A percentile compares a stretch with the other conserved stretches of the same genome.
phyloP scores from a whole-genome alignment of 2,113 vertebrate species.

The Ascaphus truei region DNA sequence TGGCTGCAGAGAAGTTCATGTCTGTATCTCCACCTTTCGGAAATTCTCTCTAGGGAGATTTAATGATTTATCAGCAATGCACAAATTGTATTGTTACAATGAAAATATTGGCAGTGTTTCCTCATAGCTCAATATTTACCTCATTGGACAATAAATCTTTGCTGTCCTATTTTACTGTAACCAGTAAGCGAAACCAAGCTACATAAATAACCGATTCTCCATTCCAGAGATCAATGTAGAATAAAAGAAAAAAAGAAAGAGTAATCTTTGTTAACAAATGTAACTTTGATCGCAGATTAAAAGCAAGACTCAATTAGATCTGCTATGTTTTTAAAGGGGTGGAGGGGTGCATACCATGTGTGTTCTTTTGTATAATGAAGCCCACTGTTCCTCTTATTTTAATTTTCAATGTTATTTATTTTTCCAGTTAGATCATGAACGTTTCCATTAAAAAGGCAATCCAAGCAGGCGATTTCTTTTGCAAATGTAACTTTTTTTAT shows the following conservation, averaged over 20 bases:
- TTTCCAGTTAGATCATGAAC: no score
- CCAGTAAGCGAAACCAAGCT: slow-evolving; percentile 15
- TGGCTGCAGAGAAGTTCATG: not conserved
- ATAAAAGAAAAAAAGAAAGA: not conserved
- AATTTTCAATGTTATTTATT: no score
- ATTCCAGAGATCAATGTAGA: slow-evolving; percentile 24
- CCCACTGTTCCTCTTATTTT: no score
- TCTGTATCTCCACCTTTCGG: not conserved
- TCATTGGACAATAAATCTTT: slow-evolving; percentile 32
- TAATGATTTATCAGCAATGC: slow-evolving; percentile 26
- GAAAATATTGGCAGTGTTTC: slow-evolving; percentile 30
- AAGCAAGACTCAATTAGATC: no score
- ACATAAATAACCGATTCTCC: slow-evolving; percentile 1
- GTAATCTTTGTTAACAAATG: slow-evolving; percentile 23
- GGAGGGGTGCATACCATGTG: no score
- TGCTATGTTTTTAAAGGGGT: no score
- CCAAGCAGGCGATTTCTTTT: no score
- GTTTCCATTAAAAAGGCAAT: no score
- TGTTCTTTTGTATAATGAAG: no score
- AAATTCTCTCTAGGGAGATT: slow-evolving; percentile 18
- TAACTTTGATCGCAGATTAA: not conserved
- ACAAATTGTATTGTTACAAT: slow-evolving; percentile 26
- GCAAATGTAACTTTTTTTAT: no score
- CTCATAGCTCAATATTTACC: slow-evolving; percentile 32
- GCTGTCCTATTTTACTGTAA: slow-evolving; percentile 32